These are phyloP conservation scores for Scophthalmus maximus DNA, from an alignment of 2,113 vertebrate genomes.

Conservation along the genomic window DNA sequence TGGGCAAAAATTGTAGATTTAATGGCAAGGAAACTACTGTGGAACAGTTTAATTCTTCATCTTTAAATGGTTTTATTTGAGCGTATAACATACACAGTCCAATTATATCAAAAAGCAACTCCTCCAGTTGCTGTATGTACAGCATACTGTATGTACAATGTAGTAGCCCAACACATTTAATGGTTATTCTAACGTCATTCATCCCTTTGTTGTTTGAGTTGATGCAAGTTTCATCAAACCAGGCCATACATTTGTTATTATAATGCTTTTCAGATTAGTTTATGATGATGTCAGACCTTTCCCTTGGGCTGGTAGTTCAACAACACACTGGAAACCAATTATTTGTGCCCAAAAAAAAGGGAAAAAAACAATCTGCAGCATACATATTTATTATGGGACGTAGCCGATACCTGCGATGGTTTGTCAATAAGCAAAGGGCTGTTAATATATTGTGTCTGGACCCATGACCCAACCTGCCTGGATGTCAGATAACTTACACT, in stretches of 20 bases:
- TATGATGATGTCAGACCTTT: conserved; percentile 54
- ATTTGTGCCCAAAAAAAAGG: conserved; percentile 65
- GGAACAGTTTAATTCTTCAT: conserved; percentile 15
- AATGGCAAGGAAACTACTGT: background rate
- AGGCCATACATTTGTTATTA: conserved; percentile 51
- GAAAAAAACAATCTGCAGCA: conserved; percentile 58
- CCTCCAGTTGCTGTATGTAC: background rate
- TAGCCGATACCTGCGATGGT: conserved; percentile 71
- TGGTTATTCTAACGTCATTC: conserved; percentile 33
- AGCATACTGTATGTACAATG: conserved; percentile 11
- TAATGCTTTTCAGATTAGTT: conserved; percentile 69
- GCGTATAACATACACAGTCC: background rate
- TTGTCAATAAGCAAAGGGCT: conserved; percentile 78
- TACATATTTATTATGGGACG: conserved; percentile 77
- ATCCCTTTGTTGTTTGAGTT: conserved; percentile 36
- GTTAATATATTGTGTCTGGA: conserved; percentile 80
- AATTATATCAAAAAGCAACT: conserved; percentile 5
- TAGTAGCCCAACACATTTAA: conserved; percentile 39
- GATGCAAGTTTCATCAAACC: conserved; percentile 57
- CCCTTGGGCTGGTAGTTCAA: conserved; percentile 42
- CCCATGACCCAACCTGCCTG: conserved; percentile 68
- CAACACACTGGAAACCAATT: conserved; percentile 56
- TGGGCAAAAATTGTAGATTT: background rate
- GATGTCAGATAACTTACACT: conserved; percentile 77
- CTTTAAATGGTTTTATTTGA: conserved; percentile 17